Conservation (phyloP, 1,140 invertebrate species). For the Reticulitermes speratus region DNA sequence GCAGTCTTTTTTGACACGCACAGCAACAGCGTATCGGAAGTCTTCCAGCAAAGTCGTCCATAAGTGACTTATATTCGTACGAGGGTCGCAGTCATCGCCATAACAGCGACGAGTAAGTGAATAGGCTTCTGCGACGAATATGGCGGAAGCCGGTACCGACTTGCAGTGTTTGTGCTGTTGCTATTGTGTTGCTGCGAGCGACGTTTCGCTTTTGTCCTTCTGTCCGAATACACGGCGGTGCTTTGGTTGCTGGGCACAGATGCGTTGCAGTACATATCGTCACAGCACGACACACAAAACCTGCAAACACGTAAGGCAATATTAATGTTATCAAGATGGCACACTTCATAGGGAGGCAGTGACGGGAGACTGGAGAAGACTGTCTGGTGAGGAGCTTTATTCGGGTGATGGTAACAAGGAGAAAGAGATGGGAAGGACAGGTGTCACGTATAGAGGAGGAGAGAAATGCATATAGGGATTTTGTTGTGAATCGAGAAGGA, state of each 20-base stretch:
- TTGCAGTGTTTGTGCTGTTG: slow-evolving; percentile 1
- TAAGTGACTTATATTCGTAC: not conserved
- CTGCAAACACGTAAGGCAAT: slow-evolving; percentile 49
- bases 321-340: too few relatives aligned
- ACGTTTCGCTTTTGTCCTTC: slow-evolving; percentile 26
- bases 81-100: not conserved
- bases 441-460: too few relatives aligned
- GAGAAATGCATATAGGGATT: too few relatives aligned
- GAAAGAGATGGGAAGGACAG: too few relatives aligned
- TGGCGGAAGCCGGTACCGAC: not conserved
- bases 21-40: not conserved
- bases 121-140: not conserved
- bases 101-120: not conserved
- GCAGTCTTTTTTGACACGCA: not conserved
- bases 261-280: slow-evolving; percentile 64
- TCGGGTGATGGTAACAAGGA: too few relatives aligned
- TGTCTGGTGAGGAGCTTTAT: too few relatives aligned
- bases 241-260: slow-evolving; percentile 59
- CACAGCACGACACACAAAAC: slow-evolving; percentile 66
- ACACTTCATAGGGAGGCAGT: not conserved
- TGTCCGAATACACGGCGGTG: slow-evolving; percentile 32
- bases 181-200: not conserved
- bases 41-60: too few relatives aligned
- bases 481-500: too few relatives aligned
- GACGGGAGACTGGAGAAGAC: too few relatives aligned